Conservation (phyloP, 2,797 vertebrate species). For the Corythornis leucogaster region DNA sequence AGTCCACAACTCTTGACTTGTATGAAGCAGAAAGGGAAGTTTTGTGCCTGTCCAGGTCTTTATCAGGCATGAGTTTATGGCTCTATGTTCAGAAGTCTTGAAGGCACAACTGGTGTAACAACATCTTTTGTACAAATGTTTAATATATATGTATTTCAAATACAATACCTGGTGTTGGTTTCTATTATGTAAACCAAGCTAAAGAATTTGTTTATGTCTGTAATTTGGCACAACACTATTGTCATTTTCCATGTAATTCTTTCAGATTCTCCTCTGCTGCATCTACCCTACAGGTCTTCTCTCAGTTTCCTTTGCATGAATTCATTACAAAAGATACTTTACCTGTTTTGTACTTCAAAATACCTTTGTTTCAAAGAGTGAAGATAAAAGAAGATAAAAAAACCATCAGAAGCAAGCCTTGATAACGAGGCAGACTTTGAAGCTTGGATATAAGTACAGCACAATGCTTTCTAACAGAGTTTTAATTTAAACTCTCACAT, state of each 20-base stretch:
- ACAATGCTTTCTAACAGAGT: constrained; percentile 48
- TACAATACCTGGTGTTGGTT: neutral
- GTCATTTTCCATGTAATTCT: constrained; percentile 24
- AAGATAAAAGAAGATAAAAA: constrained; percentile 53
- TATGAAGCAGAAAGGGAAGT: neutral
- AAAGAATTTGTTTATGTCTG: neutral
- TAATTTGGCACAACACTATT: neutral
- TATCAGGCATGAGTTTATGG: neutral
- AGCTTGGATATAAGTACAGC: constrained; percentile 47
- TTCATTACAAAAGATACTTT: constrained; percentile 35
- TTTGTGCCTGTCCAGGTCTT: neutral
- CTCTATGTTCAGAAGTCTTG: neutral
- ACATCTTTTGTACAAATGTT: neutral
- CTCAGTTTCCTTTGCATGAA: constrained; percentile 23
- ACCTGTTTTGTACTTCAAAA: constrained; percentile 68
- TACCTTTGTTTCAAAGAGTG: constrained; percentile 56
- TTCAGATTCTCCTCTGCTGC: neutral
- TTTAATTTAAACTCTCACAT: constrained; percentile 58
- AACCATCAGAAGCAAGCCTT: constrained; percentile 42
- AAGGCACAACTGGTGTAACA: neutral
- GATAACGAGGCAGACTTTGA: constrained; percentile 46
- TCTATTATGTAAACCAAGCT: neutral
- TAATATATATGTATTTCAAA: neutral
- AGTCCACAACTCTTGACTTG: neutral
- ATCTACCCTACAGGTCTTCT: neutral